Conservation (phyloP, 2,888 invertebrate species). For the Macrophya annulata region DNA sequence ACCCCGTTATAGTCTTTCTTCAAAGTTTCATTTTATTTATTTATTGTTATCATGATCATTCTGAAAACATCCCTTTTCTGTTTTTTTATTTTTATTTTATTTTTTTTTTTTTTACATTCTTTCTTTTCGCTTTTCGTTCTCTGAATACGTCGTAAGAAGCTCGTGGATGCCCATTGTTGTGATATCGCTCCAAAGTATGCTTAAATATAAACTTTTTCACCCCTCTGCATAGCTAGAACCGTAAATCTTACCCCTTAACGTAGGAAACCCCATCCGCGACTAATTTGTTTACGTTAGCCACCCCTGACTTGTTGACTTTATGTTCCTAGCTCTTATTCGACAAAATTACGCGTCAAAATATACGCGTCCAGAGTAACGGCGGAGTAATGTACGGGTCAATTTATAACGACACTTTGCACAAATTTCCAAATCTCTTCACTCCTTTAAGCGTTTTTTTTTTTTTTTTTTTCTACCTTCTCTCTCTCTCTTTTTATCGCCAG, state of each 20-base stretch:
- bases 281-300: conserved; percentile 69
- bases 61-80: neutral
- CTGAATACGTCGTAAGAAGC: conserved; percentile 13
- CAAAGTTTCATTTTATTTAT: conserved; percentile 30
- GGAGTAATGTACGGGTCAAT: conserved; percentile 45
- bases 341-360: conserved; percentile 67
- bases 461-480: neutral
- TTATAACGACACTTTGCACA: conserved; percentile 39
- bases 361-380: conserved; percentile 57
- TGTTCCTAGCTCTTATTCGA: conserved; percentile 66
- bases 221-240: conserved; percentile 14
- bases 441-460: neutral
- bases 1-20: neutral
- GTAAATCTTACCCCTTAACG: conserved; percentile 65
- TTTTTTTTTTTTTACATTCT: neutral
- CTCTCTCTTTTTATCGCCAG: neutral
- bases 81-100: neutral
- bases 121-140: neutral
- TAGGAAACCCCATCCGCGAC: conserved; percentile 57
- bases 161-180: conserved; percentile 37
- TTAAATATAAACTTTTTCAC: conserved; percentile 66
- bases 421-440: conserved; percentile 23
- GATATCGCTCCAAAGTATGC: conserved; percentile 40
- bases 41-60: conserved; percentile 44
- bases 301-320: conserved; percentile 68